Conservation (phyloP, 2,888 invertebrate genomes). For the Drosophila prolongata region DNA sequence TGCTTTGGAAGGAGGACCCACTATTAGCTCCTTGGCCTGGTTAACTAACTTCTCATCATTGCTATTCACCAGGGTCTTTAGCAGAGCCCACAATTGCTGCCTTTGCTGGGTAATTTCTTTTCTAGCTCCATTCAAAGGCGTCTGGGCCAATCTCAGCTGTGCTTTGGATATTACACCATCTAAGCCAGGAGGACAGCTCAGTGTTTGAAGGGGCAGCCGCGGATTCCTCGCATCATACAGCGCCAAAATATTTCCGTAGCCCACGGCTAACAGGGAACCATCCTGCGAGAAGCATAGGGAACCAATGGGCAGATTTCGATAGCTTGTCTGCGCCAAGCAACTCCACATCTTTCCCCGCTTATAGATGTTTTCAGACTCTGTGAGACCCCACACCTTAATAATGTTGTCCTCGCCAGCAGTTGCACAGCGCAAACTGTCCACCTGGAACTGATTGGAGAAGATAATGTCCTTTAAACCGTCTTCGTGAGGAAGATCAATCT, state of each 20-base stretch:
- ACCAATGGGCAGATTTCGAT: slow-evolving; percentile 86
- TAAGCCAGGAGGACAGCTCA: slow-evolving; percentile 81
- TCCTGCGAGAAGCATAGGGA: slow-evolving; percentile 89
- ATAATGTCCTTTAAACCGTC: slow-evolving; percentile 86
- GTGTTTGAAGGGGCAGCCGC: slow-evolving; percentile 86
- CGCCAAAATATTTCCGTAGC: slow-evolving; percentile 88
- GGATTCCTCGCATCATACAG: slow-evolving; percentile 88
- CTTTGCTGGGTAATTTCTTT: slow-evolving; percentile 67
- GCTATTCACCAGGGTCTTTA: slow-evolving; percentile 74
- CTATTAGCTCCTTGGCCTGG: slow-evolving; percentile 58
- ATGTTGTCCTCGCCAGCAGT: slow-evolving; percentile 89
- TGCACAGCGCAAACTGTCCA: slow-evolving; percentile 86
- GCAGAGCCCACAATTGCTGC: slow-evolving; percentile 69
- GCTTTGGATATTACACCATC: slow-evolving; percentile 82
- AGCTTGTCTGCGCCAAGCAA: slow-evolving; percentile 87
- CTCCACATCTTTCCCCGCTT: slow-evolving; percentile 87
- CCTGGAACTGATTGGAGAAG: slow-evolving; percentile 86
- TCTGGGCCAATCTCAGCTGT: slow-evolving; percentile 68
- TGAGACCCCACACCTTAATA: slow-evolving; percentile 90
- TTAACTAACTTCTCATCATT: slow-evolving; percentile 73
- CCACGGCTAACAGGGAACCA: slow-evolving; percentile 90
- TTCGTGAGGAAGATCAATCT: slow-evolving; percentile 90
- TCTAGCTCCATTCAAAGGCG: slow-evolving; percentile 65
- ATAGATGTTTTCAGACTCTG: slow-evolving; percentile 86
- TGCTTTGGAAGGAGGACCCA: slow-evolving; percentile 17